A percentile compares a stretch with the other conserved stretches of the same genome.
phyloP scores from a whole-genome alignment of 2,888 invertebrate species.

The Tiliacea aurago region DNA sequence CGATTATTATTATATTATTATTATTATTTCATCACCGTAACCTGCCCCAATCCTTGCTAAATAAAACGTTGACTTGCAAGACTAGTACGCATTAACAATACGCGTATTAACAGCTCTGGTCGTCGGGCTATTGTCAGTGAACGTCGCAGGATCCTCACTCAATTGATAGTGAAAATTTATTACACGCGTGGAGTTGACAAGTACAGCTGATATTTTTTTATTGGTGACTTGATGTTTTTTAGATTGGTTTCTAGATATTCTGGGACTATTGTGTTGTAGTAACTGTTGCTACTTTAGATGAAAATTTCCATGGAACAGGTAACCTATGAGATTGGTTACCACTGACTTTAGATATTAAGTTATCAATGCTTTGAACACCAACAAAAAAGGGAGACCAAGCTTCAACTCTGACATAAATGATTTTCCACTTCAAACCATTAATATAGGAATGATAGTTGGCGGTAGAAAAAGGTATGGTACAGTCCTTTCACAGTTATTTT shows the following conservation, averaged over 20 bases:
- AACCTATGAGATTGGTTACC: not conserved
- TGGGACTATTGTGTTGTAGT: not conserved
- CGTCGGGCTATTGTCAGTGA: constrained; percentile 37
- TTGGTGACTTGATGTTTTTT: constrained; percentile 13
- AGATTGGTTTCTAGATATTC: constrained; percentile 7
- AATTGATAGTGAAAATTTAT: constrained; percentile 61
- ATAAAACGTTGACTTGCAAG: constrained; percentile 29
- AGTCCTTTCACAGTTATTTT: not conserved
- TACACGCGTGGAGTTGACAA: constrained; percentile 23
- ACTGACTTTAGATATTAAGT: not conserved
- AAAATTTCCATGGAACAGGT: not conserved
- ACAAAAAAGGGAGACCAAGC: not conserved
- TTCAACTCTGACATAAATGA: not conserved
- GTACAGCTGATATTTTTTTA: constrained; percentile 38
- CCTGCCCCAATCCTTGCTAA: constrained; percentile 2
- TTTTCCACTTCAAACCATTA: no score
- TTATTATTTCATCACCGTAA: constrained; percentile 4
- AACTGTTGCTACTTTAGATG: no score
- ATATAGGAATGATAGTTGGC: not conserved
- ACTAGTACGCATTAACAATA: constrained; percentile 11
- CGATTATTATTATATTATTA: no score
- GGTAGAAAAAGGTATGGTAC: not conserved
- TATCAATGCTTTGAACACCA: not conserved
- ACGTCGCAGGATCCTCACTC: constrained; percentile 29
- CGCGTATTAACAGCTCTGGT: constrained; percentile 21